Evolutionary conservation across 1,140 invertebrate species (phyloP).

Genomic region (Leptestheria dahalacensis): DNA sequence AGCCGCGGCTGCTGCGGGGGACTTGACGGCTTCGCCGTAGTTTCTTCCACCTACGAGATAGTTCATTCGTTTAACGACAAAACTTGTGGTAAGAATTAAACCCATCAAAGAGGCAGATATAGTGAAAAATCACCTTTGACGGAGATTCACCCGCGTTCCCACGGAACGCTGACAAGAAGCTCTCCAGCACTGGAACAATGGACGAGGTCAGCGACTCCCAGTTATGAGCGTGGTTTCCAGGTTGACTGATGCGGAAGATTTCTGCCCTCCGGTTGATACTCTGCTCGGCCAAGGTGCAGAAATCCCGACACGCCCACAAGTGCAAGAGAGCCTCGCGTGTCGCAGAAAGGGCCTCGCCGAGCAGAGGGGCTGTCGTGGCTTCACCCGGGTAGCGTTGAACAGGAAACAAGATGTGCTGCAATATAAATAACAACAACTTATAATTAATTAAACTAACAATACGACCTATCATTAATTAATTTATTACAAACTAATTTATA

Average conservation of each 20-base stretch:
- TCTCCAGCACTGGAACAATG: slow-evolving; percentile 39
- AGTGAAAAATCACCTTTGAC: not conserved
- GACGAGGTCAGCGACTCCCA: slow-evolving; percentile 52
- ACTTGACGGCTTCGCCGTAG: too few relatives aligned
- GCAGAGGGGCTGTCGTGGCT: not conserved
- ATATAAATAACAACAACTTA: not conserved
- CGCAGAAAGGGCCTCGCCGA: not conserved
- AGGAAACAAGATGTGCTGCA: not conserved
- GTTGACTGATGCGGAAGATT: slow-evolving; percentile 54
- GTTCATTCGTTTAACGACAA: too few relatives aligned
- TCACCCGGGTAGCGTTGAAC: not conserved
- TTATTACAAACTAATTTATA: too few relatives aligned
- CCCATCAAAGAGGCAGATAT: too few relatives aligned
- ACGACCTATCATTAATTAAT: too few relatives aligned
- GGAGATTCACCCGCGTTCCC: not conserved
- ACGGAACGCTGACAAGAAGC: slow-evolving; percentile 40
- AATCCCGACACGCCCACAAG: slow-evolving; percentile 50
- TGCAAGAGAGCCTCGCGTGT: slow-evolving; percentile 38
- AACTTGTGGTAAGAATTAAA: too few relatives aligned
- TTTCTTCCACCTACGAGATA: not conserved
- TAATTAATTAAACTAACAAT: too few relatives aligned
- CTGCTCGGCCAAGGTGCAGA: slow-evolving; percentile 42
- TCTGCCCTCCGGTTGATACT: slow-evolving; percentile 36
- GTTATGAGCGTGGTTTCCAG: slow-evolving; percentile 59
- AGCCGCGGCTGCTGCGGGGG: not conserved